Base-by-base conservation (phyloP, 1,140 invertebrate genomes). In the Sarcophaga bullata region DNA sequence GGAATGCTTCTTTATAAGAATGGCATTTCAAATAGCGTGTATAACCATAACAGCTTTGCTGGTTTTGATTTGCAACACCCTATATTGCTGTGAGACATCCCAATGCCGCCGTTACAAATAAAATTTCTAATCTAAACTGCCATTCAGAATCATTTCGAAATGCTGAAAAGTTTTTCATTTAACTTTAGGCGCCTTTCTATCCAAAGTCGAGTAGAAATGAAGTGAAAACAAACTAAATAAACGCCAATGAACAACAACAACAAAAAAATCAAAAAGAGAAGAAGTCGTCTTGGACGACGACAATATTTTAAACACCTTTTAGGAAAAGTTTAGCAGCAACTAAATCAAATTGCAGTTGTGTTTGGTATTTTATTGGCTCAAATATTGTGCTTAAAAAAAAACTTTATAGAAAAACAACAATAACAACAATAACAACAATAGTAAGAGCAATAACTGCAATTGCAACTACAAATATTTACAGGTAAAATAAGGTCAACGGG, bases 401-500 rank as follows among this genome's bases (percentile, higher is more conserved):
- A 47, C 75, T 15, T 48, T 19, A n/a, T n/a, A n/a, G n/a, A 78
- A 78, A 48, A 48, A 25, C 17, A 76, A 76, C 19, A 80, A 80
- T 13, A 80, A 80, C 48, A 49, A 58, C 15, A 58, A 17, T 15
- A n/a, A n/a, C n/a, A n/a, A n/a, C n/a, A n/a, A n/a, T n/a, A n/a
- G n/a, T n/a, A n/a, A n/a, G n/a, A 58, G 7, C 9, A 49, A 8
- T 9, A 80, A 81, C 17, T 19, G 19, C 15, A 54, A 47, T 25
- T 10, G 47, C 17, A 72, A 81, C 72, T 49, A 73, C 17, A 68
- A 73, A 54, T 19, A 17, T 72, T 48, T 50, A 50, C 75, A 78
- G 75, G 75, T 78, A 50, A 78, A 78, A 78, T 78, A 19, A 78
- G 75, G 75, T 78, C 75, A 78, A 50, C 75, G 19, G 75, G 75